A percentile compares a stretch with the other conserved stretches of the same genome.
Conservation (phyloP, 2,888 invertebrate species). For the Nycteola revayana region DNA sequence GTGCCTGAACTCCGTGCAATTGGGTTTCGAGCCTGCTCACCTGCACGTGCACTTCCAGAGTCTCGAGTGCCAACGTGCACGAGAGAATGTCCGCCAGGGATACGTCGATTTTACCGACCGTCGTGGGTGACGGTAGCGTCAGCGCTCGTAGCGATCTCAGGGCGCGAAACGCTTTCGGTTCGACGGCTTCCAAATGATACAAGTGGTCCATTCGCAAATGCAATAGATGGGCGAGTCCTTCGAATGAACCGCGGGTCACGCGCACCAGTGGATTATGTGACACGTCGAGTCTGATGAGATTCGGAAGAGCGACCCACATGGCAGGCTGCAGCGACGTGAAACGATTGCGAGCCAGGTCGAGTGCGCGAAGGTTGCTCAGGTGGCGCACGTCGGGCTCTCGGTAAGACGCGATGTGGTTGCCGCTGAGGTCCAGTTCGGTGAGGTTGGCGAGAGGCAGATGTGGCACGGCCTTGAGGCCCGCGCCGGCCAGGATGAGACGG, state of each 20-base stretch:
- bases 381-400: slow-evolving; percentile 84
- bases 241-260: slow-evolving; percentile 83
- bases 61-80: slow-evolving; percentile 43
- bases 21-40: slow-evolving; percentile 86
- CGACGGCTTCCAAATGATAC: slow-evolving; percentile 84
- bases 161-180: slow-evolving; percentile 85
- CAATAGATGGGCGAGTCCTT: slow-evolving; percentile 85
- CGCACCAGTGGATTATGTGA: slow-evolving; percentile 90
- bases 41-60: slow-evolving; percentile 80
- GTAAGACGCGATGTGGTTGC: slow-evolving; percentile 85
- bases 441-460: slow-evolving; percentile 84
- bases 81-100: slow-evolving; percentile 40
- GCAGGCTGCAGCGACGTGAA: slow-evolving; percentile 85
- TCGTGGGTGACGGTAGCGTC: slow-evolving; percentile 84
- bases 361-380: slow-evolving; percentile 83
- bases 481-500: slow-evolving; percentile 84
- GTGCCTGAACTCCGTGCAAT: slow-evolving; percentile 85
- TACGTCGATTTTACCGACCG: slow-evolving; percentile 47
- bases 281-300: slow-evolving; percentile 86
- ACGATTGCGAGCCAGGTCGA: slow-evolving; percentile 87
- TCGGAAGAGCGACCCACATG: slow-evolving; percentile 84
- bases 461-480: slow-evolving; percentile 86
- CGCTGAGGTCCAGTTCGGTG: slow-evolving; percentile 87
- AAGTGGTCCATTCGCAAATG: slow-evolving; percentile 86
- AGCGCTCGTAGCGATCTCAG: slow-evolving; percentile 85